A percentile compares a stretch with the other conserved stretches of the same genome.
Evolutionary conservation across 2,888 invertebrate genomes (phyloP).

Genomic region (Orthonevra nobilis): DNA sequence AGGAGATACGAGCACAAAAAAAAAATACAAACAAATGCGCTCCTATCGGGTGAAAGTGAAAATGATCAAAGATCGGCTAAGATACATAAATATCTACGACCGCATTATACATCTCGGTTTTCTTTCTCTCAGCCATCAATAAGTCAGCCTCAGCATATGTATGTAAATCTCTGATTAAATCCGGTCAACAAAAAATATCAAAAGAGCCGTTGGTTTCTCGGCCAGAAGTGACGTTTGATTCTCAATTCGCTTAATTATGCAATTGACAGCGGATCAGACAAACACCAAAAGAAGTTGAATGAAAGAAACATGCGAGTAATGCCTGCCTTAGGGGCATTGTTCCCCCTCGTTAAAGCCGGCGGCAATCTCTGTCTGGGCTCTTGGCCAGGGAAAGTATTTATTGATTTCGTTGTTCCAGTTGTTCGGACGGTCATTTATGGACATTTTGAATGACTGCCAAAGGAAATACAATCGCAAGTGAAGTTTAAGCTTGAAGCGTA

Average conservation of each 20-base stretch:
- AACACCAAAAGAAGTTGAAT: conserved; percentile 11
- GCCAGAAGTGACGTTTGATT: conserved; percentile 47
- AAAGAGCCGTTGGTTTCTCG: conserved; percentile 34
- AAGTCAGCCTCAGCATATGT: conserved; percentile 45
- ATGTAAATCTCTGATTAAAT: conserved; percentile 31
- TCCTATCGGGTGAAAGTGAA: conserved; percentile 56
- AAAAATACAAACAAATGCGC: conserved; percentile 36
- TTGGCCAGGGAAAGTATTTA: conserved; percentile 67
- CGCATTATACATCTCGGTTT: too few species aligned
- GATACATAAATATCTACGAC: neutral
- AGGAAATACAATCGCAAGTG: too few species aligned
- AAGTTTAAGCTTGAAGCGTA: too few species aligned
- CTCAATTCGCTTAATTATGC: conserved; percentile 61
- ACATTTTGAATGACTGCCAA: conserved; percentile 28
- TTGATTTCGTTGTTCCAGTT: conserved; percentile 40
- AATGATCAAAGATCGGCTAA: conserved; percentile 45
- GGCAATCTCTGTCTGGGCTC: too few species aligned
- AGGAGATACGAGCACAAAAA: conserved; percentile 33
- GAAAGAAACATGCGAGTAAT: conserved; percentile 15
- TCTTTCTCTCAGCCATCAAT: conserved; percentile 13
- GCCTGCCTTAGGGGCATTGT: conserved; percentile 4
- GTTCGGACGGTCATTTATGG: conserved; percentile 8
- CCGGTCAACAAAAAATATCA: conserved; percentile 12
- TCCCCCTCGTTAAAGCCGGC: too few species aligned
- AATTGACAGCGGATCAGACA: conserved; percentile 41